Evolutionary conservation across 2,113 vertebrate genomes (phyloP), one percentile per base, ranked within the genome.

Genomic region (Seriola dumerili): DNA sequence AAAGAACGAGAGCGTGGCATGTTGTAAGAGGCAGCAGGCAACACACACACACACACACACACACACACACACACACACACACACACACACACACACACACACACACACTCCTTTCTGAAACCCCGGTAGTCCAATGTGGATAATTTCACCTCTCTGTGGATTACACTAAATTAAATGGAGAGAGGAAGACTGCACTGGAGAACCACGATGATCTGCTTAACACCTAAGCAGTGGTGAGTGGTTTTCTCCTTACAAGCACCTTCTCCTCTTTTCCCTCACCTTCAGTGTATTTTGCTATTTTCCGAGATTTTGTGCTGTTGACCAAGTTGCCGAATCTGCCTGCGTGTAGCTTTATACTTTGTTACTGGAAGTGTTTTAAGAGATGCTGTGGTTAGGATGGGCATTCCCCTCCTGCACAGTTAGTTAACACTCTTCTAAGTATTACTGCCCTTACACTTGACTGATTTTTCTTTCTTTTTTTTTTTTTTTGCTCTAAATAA

Each of bases 311-410:
- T 79, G 66, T 80, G 70, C 78, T 76, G 61, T 78, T 81, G 66
- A 78, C 80, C 80, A 70, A 84, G 85, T 87, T 69, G 23, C 72
- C 78, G 64, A 73, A 81, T 55, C 59, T 55, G 52, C 80, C 78
- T 83, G 74, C 52, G 82, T 63, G n/a, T 74, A 81, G 80, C 81
- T 80, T 88, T 19, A 68, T 32, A 44, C 75, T 83, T 80, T 74
- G 40, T 72, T 71, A 73, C 61, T 72, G 68, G 80, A 79, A 82
- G 81, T 64, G 59, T 88, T 88, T 87, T 76, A 71, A 72, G 67
- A 69, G 12, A 25, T 17, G 19, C 72, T 64, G 68, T 70, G 8
- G 34, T 68, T 36, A 19, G 44, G 72, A 67, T 0, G 12, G 76
- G 25, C 9, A 0, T 66, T 48, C 4, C 40, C 34, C 19, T 57